These are phyloP conservation scores for Ochropleura leucogaster DNA, from an alignment of 2,888 invertebrate genomes.

Conservation along the genomic window DNA sequence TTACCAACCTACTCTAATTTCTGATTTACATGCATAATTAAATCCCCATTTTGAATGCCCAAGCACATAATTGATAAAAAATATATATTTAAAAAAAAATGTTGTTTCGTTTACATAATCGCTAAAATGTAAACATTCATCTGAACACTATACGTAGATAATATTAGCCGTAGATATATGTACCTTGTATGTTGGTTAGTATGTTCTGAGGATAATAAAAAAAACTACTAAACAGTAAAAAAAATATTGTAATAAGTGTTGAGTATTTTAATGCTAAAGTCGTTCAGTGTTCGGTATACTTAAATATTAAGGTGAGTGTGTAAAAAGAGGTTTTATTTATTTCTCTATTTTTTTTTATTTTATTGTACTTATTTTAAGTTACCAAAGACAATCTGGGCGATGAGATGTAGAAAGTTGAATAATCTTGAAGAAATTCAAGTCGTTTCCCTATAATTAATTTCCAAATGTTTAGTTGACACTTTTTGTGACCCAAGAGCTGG, in stretches of 20 bases:
- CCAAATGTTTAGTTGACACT: too few relatives aligned
- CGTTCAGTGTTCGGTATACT: conserved; percentile 81
- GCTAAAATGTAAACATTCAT: conserved; percentile 66
- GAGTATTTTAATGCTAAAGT: conserved; percentile 82
- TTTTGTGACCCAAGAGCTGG: too few relatives aligned
- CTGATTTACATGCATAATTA: background rate
- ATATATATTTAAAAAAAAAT: conserved; percentile 16
- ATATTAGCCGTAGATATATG: conserved; percentile 80
- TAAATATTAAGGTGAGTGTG: conserved; percentile 71
- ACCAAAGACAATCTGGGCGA: conserved; percentile 48
- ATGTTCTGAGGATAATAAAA: conserved; percentile 81
- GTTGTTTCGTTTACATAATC: conserved; percentile 67
- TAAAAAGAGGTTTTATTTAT: conserved; percentile 57
- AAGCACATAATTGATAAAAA: conserved; percentile 57
- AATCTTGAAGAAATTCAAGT: background rate
- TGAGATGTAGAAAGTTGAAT: conserved; percentile 24
- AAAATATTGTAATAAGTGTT: conserved; percentile 86
- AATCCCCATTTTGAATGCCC: conserved; percentile 40
- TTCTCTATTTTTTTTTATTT: conserved; percentile 34
- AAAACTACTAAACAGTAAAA: conserved; percentile 77
- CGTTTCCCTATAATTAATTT: background rate
- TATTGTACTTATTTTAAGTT: conserved; percentile 38
- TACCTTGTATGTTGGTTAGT: conserved; percentile 81
- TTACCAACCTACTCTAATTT: background rate
- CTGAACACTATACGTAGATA: conserved; percentile 69